Evolutionary conservation across 2,113 vertebrate species (phyloP), one percentile per base, ranked within the genome.

Genomic region (Bettongia penicillata): DNA sequence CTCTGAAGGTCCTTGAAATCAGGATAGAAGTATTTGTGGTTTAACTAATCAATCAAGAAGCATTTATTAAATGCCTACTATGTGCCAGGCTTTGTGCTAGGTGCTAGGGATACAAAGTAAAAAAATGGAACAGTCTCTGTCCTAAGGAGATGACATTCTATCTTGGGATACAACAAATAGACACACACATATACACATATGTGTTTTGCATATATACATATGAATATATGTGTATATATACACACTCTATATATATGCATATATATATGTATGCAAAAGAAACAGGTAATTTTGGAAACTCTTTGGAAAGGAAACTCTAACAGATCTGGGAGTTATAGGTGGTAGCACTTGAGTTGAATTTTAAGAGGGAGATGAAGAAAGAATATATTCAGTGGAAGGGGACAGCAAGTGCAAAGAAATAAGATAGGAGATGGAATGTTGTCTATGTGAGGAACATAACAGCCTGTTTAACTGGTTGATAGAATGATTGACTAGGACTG

Each of bases 1-100:
- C 19, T 95, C 19, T 90, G 89, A 61, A 91, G 84, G 57, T 50
- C 52, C 53, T 94, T 77, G 91, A 92, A 48, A 68, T 8, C 77
- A 51, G 11, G 49, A 93, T 37, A 43, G 37, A 84, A 84, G n/a
- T 43, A 43, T 43, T 23, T 43, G 19, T 22, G 43, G 19, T 19
- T 84, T 84, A 84, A 84, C 6, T 19, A 84, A 84, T 84, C n/a
- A 43, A 84, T 84, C 37, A 84, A 84, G 1, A 19, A 43, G 68
- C 11, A 16, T 37, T 68, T 68, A 84, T 84, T 84, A 84, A 68
- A 31, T 9, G 28, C 55, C 55, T 68, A 37, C 2, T 68, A 22
- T 23, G 68, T 84, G 12, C 26, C n/a, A 84, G 16, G 68, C 19
- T 43, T 84, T 84, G 19, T 43, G 68, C 5, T 43, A 77, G 3